Conservation (phyloP, 2,113 vertebrate species). For the Ploceus nigricollis region DNA sequence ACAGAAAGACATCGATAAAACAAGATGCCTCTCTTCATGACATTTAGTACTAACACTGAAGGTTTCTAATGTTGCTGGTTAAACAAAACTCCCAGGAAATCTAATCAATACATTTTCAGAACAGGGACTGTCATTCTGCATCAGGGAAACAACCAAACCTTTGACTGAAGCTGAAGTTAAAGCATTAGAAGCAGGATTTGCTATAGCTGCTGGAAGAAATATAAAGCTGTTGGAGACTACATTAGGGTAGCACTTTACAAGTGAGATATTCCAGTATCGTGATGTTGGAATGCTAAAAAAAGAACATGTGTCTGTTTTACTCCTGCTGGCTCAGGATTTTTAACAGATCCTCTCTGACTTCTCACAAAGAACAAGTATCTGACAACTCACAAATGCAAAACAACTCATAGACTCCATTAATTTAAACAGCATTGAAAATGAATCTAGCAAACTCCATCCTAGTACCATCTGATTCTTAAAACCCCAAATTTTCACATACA, state of each 20-base stretch:
- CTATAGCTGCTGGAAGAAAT: not conserved
- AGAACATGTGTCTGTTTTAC: not conserved
- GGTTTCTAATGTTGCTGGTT: not conserved
- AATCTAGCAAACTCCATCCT: not conserved
- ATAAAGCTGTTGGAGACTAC: not conserved
- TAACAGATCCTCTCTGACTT: not conserved
- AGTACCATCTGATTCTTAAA: not conserved
- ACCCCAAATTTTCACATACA: not conserved
- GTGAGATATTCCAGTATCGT: not conserved
- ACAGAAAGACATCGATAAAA: not conserved
- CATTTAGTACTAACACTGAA: not conserved
- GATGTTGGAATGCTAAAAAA: not conserved
- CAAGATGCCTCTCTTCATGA: not conserved
- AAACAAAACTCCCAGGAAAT: constrained; percentile 17
- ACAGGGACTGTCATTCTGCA: not conserved
- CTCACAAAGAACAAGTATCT: not conserved
- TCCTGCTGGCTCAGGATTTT: not conserved
- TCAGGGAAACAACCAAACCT: rapidly evolving
- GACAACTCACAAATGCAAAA: not conserved
- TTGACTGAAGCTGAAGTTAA: not conserved
- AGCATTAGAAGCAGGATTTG: not conserved
- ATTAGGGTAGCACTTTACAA: not conserved
- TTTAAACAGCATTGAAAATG: not conserved
- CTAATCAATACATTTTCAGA: not conserved
- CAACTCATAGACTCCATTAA: not conserved